Evolutionary conservation across 2,797 vertebrate species (phyloP), one percentile per base, ranked within the genome.

Genomic region (Parambassis ranga): DNA sequence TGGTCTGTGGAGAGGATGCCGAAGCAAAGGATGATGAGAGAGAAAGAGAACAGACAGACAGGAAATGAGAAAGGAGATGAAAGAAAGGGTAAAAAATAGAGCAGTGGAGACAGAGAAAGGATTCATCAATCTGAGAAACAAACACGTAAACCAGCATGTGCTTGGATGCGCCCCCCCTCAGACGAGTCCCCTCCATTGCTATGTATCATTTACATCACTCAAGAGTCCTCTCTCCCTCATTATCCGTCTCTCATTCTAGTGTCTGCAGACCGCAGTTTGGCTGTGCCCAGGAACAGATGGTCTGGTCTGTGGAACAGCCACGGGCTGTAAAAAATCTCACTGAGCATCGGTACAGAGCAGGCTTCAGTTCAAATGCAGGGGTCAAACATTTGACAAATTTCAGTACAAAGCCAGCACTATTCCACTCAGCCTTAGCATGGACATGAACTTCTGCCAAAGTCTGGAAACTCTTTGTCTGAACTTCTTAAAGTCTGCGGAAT

Each of bases 1-100:
- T 98, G 97, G 90, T 98, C 97, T 98, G 93, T 7, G 18, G 30
- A 48, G 43, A 65, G 43, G 32, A 31, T 0, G 6, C 5, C 51
- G 16, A 33, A 26, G 39, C 18, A 26, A 56, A 37, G 18, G 11
- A 10, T 6, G 11, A 42, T 14, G 10, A 66, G 50, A 46, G 43
- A 64, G 27, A 35, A 39, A 7, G 63, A 11, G 36, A 39, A 33
- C 49, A 71, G 57, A 71, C 55, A 71, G 63, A 59, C 53, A 75
- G 67, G 52, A 70, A 71, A 79, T 37, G 47, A 73, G 59, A 70
- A 43, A 1, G 32, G 43, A 67, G 43, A 75, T 69, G 19, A 59
- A 60, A 77, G 58, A 32, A 22, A 14, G 28, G 52, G 24, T 0
- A 46, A 22, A 39, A 38, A 16, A 1, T 10, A 10, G 3, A 14